Evolutionary conservation across 2,797 vertebrate genomes (phyloP), one percentile per base, ranked within the genome.

Genomic region (Manis pentadactyla): DNA sequence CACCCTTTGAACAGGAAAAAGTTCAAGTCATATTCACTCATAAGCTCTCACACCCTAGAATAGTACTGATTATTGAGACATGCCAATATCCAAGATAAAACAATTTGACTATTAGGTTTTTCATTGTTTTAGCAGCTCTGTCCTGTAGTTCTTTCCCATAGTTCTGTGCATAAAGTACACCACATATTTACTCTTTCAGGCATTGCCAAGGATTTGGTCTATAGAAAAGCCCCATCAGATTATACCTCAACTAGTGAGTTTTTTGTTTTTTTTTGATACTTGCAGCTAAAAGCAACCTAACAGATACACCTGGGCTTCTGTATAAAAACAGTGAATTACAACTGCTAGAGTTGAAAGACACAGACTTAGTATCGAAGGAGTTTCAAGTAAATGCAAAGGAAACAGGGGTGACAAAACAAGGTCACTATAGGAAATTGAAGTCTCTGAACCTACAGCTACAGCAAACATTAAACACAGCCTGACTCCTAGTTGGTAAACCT

Each of bases 191-290:
- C 86, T 99, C 97, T 99, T n/a, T 98, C 98, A 99, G 98, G 98
- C 98, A 25, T 99, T 99, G 99, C 99, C 98, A 99, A 99, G 98
- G 98, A 99, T 97, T 95, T 0, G 97, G 98, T 96, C 98, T 98
- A 99, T 94, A n/a, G 98, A 59, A 86, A 90, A 98, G 98, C 95
- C 87, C 98, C 25, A 98, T 99, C 17, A 98, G 98, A 98, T 99
- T 98, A 99, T 99, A 98, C 98, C 99, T 99, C 99, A 98, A 1
- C 11, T 39, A 39, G 49, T 51, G 73, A 75, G 46, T 39, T 39
- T 3, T 39, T 39, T n/a, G n/a, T n/a, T 51, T 66, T 53, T 25
- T 96, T 89, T 66, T 84, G n/a, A 75, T 64, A 59, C 21, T 75
- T 87, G 27, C 5, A 81, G 15, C 53, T 51, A 37, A 92, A 90